These are phyloP conservation scores for Sylvicola cinctus DNA, from an alignment of 2,888 invertebrate genomes.

Conservation along the genomic window DNA sequence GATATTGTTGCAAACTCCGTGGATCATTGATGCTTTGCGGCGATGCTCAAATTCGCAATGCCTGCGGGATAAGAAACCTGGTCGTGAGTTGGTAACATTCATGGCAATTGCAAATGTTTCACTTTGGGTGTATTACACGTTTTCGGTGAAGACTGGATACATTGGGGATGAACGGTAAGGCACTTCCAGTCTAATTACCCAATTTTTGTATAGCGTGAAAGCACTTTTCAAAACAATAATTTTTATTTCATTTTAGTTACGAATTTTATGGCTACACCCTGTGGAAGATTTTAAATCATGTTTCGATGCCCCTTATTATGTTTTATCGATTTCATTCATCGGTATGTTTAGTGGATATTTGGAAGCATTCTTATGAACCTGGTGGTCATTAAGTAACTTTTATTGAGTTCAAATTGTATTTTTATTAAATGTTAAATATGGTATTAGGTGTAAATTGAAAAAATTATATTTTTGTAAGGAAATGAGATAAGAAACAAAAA, in stretches of 20 bases:
- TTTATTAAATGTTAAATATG: no score
- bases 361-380: conserved; percentile 52
- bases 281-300: conserved; percentile 53
- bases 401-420: no score
- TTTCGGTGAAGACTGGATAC: conserved; percentile 33
- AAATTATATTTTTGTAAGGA: no score
- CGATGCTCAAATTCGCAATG: conserved; percentile 44
- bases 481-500: no score
- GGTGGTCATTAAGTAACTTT: conserved; percentile 13
- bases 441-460: no score
- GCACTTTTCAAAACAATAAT: no score
- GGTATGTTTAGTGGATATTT: conserved; percentile 59
- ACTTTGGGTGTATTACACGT: conserved; percentile 56
- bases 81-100: conserved; percentile 55
- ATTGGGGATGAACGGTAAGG: conserved; percentile 24
- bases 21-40: conserved; percentile 51
- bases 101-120: conserved; percentile 54
- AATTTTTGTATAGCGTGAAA: no score
- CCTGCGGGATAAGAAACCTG: conserved; percentile 44
- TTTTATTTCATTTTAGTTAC: conserved; percentile 22
- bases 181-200: no score
- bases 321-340: conserved; percentile 61
- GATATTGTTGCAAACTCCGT: conserved; percentile 52
- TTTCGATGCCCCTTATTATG: conserved; percentile 52
- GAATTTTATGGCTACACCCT: conserved; percentile 41